Conservation (phyloP, 2,888 invertebrate genomes). For the Listrodromus nycthemerus region DNA sequence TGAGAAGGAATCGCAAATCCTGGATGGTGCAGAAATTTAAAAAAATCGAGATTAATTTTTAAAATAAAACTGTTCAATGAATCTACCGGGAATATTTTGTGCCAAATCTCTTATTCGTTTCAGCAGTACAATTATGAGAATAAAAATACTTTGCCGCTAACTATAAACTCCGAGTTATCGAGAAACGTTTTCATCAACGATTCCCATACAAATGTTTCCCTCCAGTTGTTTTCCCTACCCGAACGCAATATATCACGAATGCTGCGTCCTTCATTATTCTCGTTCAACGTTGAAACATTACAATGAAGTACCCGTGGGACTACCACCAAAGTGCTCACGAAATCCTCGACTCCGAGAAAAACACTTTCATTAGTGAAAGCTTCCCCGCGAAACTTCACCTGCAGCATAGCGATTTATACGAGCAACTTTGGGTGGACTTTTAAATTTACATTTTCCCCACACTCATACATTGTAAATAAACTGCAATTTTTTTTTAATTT, state of each 20-base stretch:
- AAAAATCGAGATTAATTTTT: too few relatives aligned
- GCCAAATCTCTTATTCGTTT: neutral
- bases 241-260: neutral
- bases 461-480: too few relatives aligned
- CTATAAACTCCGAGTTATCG: neutral
- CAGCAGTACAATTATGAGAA: neutral
- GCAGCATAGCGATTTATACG: neutral
- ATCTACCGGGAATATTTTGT: neutral
- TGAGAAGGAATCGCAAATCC: too few relatives aligned
- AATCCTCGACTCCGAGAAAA: constrained; percentile 16
- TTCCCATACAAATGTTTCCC: neutral
- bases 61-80: too few relatives aligned
- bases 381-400: neutral
- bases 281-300: neutral
- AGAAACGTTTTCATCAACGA: neutral
- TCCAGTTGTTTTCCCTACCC: neutral
- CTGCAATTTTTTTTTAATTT: too few relatives aligned
- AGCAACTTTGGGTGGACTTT: neutral
- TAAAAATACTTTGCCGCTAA: neutral
- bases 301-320: neutral
- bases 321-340: constrained; percentile 13
- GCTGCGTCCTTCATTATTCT: neutral
- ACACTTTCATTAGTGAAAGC: constrained; percentile 34
- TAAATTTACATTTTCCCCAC: too few relatives aligned
- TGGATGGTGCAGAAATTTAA: too few relatives aligned